Base-by-base conservation (phyloP, 2,888 invertebrate genomes). In the Parelbella ahira region DNA sequence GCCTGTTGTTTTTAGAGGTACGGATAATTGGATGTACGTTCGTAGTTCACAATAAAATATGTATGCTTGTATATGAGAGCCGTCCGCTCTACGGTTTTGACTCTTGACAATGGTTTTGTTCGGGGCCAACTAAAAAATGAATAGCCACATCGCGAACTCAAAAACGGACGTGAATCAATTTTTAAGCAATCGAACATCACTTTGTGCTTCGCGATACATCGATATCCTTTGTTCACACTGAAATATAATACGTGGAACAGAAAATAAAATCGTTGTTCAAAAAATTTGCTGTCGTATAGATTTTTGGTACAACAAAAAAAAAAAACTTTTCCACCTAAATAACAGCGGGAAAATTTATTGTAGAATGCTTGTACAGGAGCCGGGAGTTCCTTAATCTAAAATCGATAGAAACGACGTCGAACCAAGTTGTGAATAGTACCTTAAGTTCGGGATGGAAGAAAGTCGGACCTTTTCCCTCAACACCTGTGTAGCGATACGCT, bases 341-440 rank as follows among this genome's bases (percentile, higher is more conserved):
- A 43, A 53, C 51, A 52, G 46, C 71, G 69, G 56, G 64, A 50
- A 73, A 81, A 80, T 80, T 80, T 83, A 80, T 80, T 78, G 74
- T 70, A 60, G 60, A 73, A 77, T 81, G 79, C 83, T 84, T 81
- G 82, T 78, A 77, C 72, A 76, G 73, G 72, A 77, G 68, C 75
- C 68, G 75, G 56, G 73, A 81, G 77, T 84, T 81, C 66, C 82
- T 76, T 86, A 86, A 86, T 86, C 86, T 86, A 73, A 84, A 86
- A 86, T 86, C 86, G 82, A 86, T 86, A 68, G 71, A 58, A 79
- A 77, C 75, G 77, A 70, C 73, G 78, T 65, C 61, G 70, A 74
- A 72, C 70, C 74, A 82, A 84, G 70, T 86, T 81, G 71, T 65
- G 76, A 83, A 79, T 80, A 74, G 77, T 79, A 77, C 76, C 75